Evolutionary conservation across 2,797 vertebrate species (phyloP).

Genomic region (Falco berigora): DNA sequence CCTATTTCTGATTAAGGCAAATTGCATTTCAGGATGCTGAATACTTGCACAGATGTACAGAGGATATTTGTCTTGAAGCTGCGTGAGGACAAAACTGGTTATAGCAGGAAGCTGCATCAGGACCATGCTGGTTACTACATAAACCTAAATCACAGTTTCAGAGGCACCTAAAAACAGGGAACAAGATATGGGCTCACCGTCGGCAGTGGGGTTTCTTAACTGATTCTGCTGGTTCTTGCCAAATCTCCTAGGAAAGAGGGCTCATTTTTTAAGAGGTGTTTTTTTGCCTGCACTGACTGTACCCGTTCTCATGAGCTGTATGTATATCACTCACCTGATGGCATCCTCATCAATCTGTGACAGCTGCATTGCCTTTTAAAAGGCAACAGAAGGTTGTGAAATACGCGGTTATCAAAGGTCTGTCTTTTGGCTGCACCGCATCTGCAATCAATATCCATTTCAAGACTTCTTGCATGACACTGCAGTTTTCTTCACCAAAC

Average conservation of each 20-base stretch:
- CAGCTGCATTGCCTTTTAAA: not conserved
- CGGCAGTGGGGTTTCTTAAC: not conserved
- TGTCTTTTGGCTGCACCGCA: not conserved
- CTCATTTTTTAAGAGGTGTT: not conserved
- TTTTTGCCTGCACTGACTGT: not conserved
- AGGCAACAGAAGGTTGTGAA: not conserved
- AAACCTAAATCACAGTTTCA: not conserved
- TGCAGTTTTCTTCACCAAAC: not conserved
- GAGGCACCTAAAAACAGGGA: not conserved
- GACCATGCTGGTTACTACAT: rapidly evolving
- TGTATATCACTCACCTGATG: not conserved
- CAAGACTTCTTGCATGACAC: not conserved
- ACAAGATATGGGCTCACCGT: rapidly evolving
- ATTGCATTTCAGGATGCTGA: not conserved
- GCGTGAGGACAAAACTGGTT: not conserved
- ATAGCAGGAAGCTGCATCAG: not conserved
- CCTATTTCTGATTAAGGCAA: not conserved
- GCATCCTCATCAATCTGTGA: not conserved
- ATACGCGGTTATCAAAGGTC: not conserved
- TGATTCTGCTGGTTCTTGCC: not conserved
- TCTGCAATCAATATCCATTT: not conserved
- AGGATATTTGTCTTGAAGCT: not conserved
- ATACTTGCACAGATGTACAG: not conserved
- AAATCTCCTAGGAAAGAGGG: not conserved
- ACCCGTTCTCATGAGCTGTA: not conserved